Conservation (phyloP, 2,113 vertebrate species). For the Sceloporus tristichus region DNA sequence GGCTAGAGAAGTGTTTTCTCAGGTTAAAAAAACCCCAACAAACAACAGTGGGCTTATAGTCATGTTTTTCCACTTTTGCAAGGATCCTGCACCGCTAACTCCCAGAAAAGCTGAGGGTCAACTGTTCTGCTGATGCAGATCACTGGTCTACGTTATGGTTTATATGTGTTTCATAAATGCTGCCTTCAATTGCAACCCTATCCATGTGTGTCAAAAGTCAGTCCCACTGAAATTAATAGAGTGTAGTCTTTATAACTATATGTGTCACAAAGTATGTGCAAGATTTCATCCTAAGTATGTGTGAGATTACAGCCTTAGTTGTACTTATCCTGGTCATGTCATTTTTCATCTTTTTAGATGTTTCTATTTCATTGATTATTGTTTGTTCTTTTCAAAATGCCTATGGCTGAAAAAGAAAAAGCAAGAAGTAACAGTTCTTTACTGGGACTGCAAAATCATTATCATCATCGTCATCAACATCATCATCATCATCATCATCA, state of each 20-base stretch:
- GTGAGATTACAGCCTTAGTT: not conserved
- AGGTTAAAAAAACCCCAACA: too few relatives aligned
- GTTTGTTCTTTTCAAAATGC: not conserved
- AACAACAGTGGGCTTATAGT: too few relatives aligned
- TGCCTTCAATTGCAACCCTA: not conserved
- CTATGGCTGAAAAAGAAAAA: constrained; percentile 34
- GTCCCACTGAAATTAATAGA: too few relatives aligned
- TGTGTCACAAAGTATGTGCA: too few relatives aligned
- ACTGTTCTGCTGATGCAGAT: too few relatives aligned
- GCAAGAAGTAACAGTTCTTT: constrained; percentile 46
- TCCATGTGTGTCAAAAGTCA: too few relatives aligned
- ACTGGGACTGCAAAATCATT: constrained; percentile 59
- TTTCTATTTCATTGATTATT: not conserved
- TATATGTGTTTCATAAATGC: not conserved
- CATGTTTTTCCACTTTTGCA: too few relatives aligned
- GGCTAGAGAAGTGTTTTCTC: too few relatives aligned
- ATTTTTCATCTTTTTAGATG: not conserved
- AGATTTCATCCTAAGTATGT: not conserved
- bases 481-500: not conserved
- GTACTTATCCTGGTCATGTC: not conserved
- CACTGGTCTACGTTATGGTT: not conserved
- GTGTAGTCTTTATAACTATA: too few relatives aligned
- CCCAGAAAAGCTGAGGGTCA: too few relatives aligned
- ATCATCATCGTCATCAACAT: not conserved
- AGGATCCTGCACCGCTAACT: too few relatives aligned